These are phyloP conservation scores for Benthochromis sp. DNA, from an alignment of 2,113 vertebrate species.

Conservation along the genomic window DNA sequence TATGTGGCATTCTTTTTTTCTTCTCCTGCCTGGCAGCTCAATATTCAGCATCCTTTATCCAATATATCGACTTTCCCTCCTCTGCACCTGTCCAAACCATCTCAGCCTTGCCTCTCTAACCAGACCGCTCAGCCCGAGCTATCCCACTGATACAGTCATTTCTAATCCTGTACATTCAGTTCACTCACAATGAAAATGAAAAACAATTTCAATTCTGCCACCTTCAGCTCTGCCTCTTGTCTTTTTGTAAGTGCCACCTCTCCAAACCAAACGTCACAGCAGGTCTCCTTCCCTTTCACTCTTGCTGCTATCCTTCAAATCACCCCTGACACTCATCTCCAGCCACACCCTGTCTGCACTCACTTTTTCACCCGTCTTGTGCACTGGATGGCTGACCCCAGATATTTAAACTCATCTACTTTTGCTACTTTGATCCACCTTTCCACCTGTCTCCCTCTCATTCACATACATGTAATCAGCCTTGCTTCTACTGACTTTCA, in stretches of 20 bases:
- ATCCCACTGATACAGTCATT: background rate
- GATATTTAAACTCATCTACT: background rate
- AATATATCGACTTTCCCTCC: background rate
- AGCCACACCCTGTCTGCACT: background rate
- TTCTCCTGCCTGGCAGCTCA: background rate
- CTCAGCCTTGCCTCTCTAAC: background rate
- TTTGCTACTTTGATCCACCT: background rate
- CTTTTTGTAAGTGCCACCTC: background rate
- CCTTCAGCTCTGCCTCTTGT: background rate
- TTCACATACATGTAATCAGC: background rate
- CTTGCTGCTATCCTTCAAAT: background rate
- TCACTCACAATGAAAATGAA: background rate
- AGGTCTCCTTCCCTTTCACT: background rate
- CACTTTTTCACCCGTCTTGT: background rate
- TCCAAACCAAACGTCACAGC: background rate
- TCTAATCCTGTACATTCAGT: background rate
- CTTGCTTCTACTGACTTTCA: background rate
- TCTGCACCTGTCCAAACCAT: background rate
- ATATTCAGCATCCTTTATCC: background rate
- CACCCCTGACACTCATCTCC: background rate
- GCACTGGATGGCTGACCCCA: background rate
- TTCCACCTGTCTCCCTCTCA: background rate
- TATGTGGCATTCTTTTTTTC: background rate
- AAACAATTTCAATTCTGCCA: background rate
- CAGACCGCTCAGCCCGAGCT: background rate